Evolutionary conservation across 2,888 invertebrate species (phyloP), one percentile per base, ranked within the genome.

Genomic region (Smittia sp.): DNA sequence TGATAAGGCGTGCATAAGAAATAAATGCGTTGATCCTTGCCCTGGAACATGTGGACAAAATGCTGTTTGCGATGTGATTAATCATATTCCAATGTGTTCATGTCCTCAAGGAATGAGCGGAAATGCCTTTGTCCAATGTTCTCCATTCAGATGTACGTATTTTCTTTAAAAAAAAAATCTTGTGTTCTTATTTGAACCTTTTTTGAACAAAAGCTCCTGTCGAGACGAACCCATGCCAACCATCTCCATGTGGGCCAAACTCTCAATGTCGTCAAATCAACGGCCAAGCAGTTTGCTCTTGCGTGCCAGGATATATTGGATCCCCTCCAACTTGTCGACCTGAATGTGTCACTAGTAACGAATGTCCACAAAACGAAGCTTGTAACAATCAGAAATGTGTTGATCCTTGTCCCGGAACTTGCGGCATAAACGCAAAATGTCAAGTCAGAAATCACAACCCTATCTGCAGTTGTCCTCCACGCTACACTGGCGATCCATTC

Each of bases 321-420:
- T 90, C 92, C 83, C 92, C 94, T 0, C 87, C 88, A 77, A 85
- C 88, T 74, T 93, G 93, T 79, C 86, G 91, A 76, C 93, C 93
- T 0, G 92, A 93, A 81, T 94, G 94, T 81, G 87, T 91, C 0
- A 81, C 91, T 1, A 93, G 90, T 79, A 86, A 89, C 0, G 93
- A 94, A 78, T 95, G 94, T 81, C 84, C 90, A 0, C 83, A 87
- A 68, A 88, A 91, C 78, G 88, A 87, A 79, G 90, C 93, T 18
- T 95, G 95, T 79, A 83, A 90, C 39, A 86, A 88, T 75, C 90
- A 89, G 74, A 92, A 92, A 82, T 95, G 95, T 79, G 82, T 86
- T n/a, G 88, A 94, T 82, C 94, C 94, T 3, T 94, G 94, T 77
- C 87, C 88, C n/a, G 90, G 90, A 75, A 89, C 89, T 77, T 94